A percentile compares a stretch with the other conserved stretches of the same genome.
These are phyloP conservation scores for Gobius niger DNA, from an alignment of 2,113 vertebrate genomes.

Conservation along the genomic window DNA sequence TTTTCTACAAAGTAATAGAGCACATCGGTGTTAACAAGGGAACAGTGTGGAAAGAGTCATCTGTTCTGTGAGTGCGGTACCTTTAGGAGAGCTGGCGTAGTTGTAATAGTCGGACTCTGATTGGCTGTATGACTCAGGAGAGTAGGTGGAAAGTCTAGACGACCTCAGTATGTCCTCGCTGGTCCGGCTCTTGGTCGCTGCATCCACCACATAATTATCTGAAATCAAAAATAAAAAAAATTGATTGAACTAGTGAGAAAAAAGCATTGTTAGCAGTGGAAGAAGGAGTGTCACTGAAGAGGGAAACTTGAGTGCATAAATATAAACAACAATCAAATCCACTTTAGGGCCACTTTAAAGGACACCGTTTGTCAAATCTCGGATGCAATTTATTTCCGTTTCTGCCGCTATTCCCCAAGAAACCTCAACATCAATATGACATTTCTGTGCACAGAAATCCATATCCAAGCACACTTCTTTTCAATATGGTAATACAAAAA, in stretches of 20 bases:
- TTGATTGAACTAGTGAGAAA: not conserved
- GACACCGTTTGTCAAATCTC: too few species aligned
- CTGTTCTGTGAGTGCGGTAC: conserved; percentile 65
- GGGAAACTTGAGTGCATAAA: conserved; percentile 9
- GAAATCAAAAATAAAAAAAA: conserved; percentile 42
- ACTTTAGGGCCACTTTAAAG: too few species aligned
- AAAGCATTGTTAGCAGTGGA: not conserved
- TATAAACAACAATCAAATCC: too few species aligned
- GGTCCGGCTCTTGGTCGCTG: conserved; percentile 95
- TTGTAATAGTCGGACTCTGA: conserved; percentile 88
- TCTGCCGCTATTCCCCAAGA: too few species aligned
- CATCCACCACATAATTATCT: conserved; percentile 77
- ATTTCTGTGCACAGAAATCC: too few species aligned
- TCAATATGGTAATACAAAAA: too few species aligned
- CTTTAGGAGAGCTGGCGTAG: conserved; percentile 89
- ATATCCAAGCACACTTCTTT: too few species aligned
- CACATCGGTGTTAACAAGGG: too few species aligned
- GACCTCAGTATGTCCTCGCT: conserved; percentile 93
- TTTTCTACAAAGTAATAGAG: too few species aligned
- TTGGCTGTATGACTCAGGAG: conserved; percentile 88
- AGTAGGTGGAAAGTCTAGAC: conserved; percentile 89
- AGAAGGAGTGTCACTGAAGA: conserved; percentile 19
- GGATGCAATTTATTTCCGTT: too few species aligned
- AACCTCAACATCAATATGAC: too few species aligned
- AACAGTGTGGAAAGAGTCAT: too few species aligned